Base-by-base conservation (phyloP, 2,888 invertebrate species). In the Acanthosoma haemorrhoidale region DNA sequence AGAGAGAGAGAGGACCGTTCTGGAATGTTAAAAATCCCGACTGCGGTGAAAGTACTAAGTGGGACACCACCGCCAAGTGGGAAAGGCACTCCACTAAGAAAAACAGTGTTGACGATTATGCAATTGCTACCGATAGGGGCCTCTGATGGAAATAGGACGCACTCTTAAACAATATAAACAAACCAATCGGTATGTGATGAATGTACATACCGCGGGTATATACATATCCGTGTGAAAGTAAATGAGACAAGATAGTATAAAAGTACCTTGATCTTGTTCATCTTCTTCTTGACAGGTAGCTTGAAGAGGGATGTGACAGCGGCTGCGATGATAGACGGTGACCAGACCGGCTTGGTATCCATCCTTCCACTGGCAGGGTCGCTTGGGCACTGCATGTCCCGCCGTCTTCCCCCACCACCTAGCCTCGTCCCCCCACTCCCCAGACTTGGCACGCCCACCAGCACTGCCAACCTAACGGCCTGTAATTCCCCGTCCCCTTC, bases 321-420 rank as follows among this genome's bases (percentile, higher is more conserved):
- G 29, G 67, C 41, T 13, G 67, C 67, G 36, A 67, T 67, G 36
- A 67, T 67, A 16, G 67, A 67, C 41, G 67, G 67, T 13, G 67
- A 51, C 67, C 67, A 67, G 67, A 67, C 25, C 57, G 67, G 51
- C 67, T 67, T 67, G 25, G 67, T 67, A 15, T 67, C 67, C 67
- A 67, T 67, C n/a, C 57, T 57, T 21, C 6, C 64, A 39, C 64
- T 36, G 11, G 21, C 61, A 25, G 25, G 5, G n/a, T 51, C 51
- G 51, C 51, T 25, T 13, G 8, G n/a, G 51, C 64, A 64, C 64
- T 43, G 64, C 16, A 9, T 25, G 21, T 1, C 9, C 4, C 1
- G n/a, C 29, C 15, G 1, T 25, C 1, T 15, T 25, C 16, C 64
- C 41, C 64, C 36, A 13, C 38, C n/a, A 13, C 29, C n/a, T n/a